These are phyloP conservation scores for Phyllotreta cruciferae DNA, from an alignment of 2,888 invertebrate species.

Conservation along the genomic window DNA sequence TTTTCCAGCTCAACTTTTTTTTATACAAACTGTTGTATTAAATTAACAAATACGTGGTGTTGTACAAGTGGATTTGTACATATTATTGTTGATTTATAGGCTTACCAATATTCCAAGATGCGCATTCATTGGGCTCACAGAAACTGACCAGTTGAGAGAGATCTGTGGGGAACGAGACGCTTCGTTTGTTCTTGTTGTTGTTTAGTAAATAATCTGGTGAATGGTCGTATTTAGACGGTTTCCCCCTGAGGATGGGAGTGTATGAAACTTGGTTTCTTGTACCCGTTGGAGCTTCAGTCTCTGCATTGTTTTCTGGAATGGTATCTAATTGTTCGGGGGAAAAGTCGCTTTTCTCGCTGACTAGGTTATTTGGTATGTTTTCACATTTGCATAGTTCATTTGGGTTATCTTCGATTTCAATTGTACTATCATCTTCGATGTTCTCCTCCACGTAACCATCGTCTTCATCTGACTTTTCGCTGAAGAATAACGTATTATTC, in stretches of 20 bases:
- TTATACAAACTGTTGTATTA: too few relatives aligned
- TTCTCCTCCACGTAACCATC: conserved; percentile 34
- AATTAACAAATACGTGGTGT: too few relatives aligned
- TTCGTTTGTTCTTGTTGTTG: conserved; percentile 32
- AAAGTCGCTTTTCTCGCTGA: conserved; percentile 15
- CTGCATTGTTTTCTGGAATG: conserved; percentile 35
- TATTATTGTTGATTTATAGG: neutral
- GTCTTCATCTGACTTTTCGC: conserved; percentile 36
- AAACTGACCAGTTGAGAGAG: conserved; percentile 45
- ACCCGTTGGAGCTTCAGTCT: conserved; percentile 34
- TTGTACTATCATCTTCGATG: conserved; percentile 21
- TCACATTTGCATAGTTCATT: conserved; percentile 12
- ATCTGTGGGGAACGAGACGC: conserved; percentile 49
- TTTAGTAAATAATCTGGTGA: conserved; percentile 25
- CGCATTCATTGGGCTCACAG: conserved; percentile 45
- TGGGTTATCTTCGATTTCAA: conserved; percentile 19
- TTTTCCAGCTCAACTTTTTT: too few relatives aligned
- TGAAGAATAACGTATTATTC: too few relatives aligned
- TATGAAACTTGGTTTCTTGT: conserved; percentile 35
- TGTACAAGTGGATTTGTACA: neutral
- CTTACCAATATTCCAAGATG: conserved; percentile 46
- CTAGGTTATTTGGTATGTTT: conserved; percentile 5
- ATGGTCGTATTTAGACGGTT: conserved; percentile 42
- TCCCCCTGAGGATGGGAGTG: conserved; percentile 46
- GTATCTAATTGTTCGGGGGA: conserved; percentile 25